A percentile compares a stretch with the other conserved stretches of the same genome.
Conservation (phyloP, 2,888 invertebrate species). For the Cremastinae sp. region DNA sequence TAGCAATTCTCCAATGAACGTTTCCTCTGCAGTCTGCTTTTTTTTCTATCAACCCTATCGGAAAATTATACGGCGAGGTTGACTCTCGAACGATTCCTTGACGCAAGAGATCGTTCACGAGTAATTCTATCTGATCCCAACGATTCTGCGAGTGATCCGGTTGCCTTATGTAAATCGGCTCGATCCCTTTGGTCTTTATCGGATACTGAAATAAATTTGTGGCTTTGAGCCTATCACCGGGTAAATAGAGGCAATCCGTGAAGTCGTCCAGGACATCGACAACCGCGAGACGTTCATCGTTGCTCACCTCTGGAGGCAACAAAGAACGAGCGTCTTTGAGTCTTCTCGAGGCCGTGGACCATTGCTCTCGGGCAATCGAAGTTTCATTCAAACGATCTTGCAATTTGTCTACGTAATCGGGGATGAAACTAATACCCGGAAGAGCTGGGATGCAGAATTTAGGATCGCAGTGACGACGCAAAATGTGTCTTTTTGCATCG, state of each 20-base stretch:
- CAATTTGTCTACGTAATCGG: conserved; percentile 2
- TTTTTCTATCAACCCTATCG: conserved; percentile 19
- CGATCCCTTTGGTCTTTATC: conserved; percentile 14
- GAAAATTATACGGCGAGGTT: conserved; percentile 33
- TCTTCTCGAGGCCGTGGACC: conserved; percentile 19
- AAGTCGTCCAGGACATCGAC: conserved; percentile 39
- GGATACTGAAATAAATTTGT: conserved; percentile 24
- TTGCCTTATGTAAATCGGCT: background rate
- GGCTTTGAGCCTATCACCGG: conserved; percentile 22
- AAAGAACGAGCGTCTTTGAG: background rate
- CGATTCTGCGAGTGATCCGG: background rate
- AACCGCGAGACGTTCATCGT: conserved; percentile 1
- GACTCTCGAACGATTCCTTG: conserved; percentile 40
- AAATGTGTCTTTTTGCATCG: background rate
- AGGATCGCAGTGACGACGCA: background rate
- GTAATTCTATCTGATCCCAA: conserved; percentile 34
- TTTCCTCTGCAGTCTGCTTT: conserved; percentile 27
- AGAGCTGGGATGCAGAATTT: background rate
- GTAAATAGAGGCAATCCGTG: conserved; percentile 46
- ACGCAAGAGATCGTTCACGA: conserved; percentile 10
- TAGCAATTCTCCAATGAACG: background rate
- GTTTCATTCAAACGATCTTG: background rate
- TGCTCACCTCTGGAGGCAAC: background rate
- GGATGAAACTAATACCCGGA: background rate
- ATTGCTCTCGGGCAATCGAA: background rate